These are phyloP conservation scores for Limnothrissa miodon DNA, from an alignment of 2,113 vertebrate genomes.

Conservation along the genomic window DNA sequence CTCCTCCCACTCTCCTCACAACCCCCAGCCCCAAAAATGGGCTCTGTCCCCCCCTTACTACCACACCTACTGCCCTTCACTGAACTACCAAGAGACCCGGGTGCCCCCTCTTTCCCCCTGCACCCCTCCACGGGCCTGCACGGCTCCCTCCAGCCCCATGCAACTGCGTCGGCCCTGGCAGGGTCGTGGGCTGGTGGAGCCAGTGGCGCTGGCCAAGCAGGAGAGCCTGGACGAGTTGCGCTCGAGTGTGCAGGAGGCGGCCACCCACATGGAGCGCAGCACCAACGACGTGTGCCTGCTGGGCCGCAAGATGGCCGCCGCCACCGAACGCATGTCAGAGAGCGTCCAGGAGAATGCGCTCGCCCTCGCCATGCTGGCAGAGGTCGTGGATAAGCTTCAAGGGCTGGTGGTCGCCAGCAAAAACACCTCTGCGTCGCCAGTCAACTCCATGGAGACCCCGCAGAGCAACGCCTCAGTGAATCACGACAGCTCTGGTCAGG, in stretches of 20 bases:
- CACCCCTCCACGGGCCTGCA: constrained; percentile 41
- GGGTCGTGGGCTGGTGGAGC: neutral
- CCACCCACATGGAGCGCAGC: constrained; percentile 64
- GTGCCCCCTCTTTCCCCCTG: neutral
- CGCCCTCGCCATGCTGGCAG: constrained; percentile 56
- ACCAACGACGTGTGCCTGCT: constrained; percentile 59
- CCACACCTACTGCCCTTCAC: constrained; percentile 35
- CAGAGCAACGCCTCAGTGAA: neutral
- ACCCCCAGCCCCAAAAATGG: constrained; percentile 31
- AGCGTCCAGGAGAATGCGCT: constrained; percentile 65
- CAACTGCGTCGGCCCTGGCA: constrained; percentile 13
- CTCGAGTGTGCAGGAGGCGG: constrained; percentile 53
- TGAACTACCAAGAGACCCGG: constrained; percentile 22
- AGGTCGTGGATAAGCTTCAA: constrained; percentile 63
- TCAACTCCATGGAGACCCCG: neutral
- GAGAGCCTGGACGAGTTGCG: constrained; percentile 63
- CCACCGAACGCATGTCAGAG: constrained; percentile 59
- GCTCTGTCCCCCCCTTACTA: constrained; percentile 35
- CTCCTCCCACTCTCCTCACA: neutral
- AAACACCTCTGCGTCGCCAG: neutral
- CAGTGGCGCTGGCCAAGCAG: constrained; percentile 54
- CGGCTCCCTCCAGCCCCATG: constrained; percentile 63
- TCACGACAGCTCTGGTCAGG: neutral
- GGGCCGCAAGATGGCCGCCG: constrained; percentile 59
- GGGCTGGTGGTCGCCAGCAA: constrained; percentile 35